Evolutionary conservation across 2,888 invertebrate genomes (phyloP), one percentile per base, ranked within the genome.

Genomic region (Syritta pipiens): DNA sequence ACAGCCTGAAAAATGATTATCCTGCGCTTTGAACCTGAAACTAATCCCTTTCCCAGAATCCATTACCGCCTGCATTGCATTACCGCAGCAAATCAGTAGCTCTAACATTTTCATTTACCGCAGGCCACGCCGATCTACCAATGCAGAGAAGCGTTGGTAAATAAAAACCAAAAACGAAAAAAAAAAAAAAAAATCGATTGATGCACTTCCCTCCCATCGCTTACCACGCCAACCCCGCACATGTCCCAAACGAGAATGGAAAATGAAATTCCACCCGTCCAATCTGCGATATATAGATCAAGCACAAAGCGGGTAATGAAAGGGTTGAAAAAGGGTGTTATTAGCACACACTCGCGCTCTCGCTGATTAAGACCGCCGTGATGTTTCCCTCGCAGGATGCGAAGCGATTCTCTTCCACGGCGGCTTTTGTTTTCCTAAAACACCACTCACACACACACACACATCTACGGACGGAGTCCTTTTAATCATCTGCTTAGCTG

Each of bases 241-340:
- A 48, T 48, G 48, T 67, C 67, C 67, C 55, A 30, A 48, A 37
- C 30, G 55, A 30, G 67, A 37, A 67, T 37, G n/a, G n/a, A n/a
- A n/a, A n/a, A n/a, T n/a, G n/a, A n/a, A 37, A 10, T 37, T 28
- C 67, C 35, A 57, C 48, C 55, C 57, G 35, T 57, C 37, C 53
- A 65, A 35, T 55, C 55, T 14, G 46, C 55, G 35, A 26, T 63
- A 24, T 14, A 17, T 32, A 24, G 35, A 14, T 30, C 30, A 67
- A 30, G 57, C 48, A 49, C 46, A 63, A 68, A 44, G 55, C 30
- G 59, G 55, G 48, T 62, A 22, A 59, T 30, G 20, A 75, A 77
- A 77, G 77, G 77, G 77, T 77, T 77, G 71, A 63, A 65, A 71
- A 77, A 77, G 77, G 77, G 77, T 77, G 77, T 77, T 77, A 77